A percentile compares a stretch with the other conserved stretches of the same genome.
phyloP scores from a whole-genome alignment of 2,888 invertebrate genomes.

The Hypselothyrea guttata region DNA sequence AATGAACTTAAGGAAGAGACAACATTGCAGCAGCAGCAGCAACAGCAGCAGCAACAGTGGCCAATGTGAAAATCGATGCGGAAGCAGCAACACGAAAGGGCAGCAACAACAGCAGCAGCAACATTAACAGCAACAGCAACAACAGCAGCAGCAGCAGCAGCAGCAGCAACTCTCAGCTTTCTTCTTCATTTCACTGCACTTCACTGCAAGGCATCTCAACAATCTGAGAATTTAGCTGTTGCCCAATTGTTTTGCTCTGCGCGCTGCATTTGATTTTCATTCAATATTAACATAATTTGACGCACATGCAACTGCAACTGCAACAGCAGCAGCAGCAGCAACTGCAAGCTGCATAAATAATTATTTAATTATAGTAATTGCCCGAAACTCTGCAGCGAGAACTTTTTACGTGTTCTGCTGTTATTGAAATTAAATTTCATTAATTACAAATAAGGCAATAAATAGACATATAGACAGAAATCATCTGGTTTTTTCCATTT shows the following conservation, averaged over 20 bases:
- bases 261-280: constrained; percentile 44
- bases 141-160: constrained; percentile 47
- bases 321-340: constrained; percentile 10
- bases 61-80: constrained; percentile 74
- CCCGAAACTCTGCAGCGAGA: too few species aligned
- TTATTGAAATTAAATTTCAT: too few species aligned
- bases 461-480: too few species aligned
- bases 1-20: constrained; percentile 68
- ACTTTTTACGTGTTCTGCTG: too few species aligned
- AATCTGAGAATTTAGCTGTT: constrained; percentile 51
- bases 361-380: too few species aligned
- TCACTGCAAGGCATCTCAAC: constrained; percentile 33
- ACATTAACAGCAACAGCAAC: constrained; percentile 12
- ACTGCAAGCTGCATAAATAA: constrained; percentile 18
- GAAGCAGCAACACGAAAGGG: constrained; percentile 65
- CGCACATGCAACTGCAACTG: constrained; percentile 43
- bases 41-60: constrained; percentile 32
- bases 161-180: constrained; percentile 13
- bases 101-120: constrained; percentile 40
- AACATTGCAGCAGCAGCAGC: constrained; percentile 42
- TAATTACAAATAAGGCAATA: too few species aligned
- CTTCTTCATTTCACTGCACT: constrained; percentile 50
- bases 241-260: constrained; percentile 27
- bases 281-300: constrained; percentile 54
- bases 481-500: too few species aligned